Percentiles rank a stretch among this genome's conserved stretches.
phyloP scores from a whole-genome alignment of 2,113 vertebrate species.

The Anas platyrhynchos region DNA sequence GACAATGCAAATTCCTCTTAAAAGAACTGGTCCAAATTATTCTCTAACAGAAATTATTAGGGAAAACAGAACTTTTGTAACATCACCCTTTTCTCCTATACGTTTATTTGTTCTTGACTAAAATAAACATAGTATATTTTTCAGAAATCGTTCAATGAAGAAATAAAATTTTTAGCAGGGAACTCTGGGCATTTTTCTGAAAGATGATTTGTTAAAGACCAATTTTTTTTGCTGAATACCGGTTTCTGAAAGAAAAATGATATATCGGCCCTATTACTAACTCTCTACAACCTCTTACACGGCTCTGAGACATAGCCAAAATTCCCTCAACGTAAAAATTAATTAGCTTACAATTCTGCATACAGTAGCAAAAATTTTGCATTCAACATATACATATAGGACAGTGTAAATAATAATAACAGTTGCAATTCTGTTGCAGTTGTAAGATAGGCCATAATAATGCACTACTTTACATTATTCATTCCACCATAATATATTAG shows the following conservation, averaged over 20 bases:
- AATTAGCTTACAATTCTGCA: slow-evolving; percentile 55
- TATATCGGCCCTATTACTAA: slow-evolving; percentile 32
- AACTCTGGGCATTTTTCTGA: not conserved
- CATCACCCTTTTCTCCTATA: not conserved
- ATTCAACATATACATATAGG: slow-evolving; percentile 19
- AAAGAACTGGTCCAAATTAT: not conserved
- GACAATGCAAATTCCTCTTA: not conserved
- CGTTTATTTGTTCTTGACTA: not conserved
- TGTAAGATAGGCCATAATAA: slow-evolving; percentile 12
- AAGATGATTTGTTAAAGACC: not conserved
- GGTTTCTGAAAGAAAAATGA: slow-evolving; percentile 15
- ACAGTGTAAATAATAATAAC: slow-evolving; percentile 71
- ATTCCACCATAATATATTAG: slow-evolving; percentile 49
- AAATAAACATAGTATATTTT: not conserved
- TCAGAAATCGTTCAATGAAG: not conserved
- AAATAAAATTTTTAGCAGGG: not conserved
- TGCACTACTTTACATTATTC: slow-evolving; percentile 54
- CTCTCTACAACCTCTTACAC: not conserved
- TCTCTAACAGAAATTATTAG: not conserved
- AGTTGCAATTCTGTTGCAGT: slow-evolving; percentile 35
- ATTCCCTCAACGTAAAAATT: slow-evolving; percentile 46
- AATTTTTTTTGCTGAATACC: slow-evolving; percentile 19
- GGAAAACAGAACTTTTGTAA: not conserved
- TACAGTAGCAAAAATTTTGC: slow-evolving; percentile 33
- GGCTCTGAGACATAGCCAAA: slow-evolving; percentile 42